Base-by-base conservation (phyloP, 2,113 vertebrate species). In the Ciconia boyciana region DNA sequence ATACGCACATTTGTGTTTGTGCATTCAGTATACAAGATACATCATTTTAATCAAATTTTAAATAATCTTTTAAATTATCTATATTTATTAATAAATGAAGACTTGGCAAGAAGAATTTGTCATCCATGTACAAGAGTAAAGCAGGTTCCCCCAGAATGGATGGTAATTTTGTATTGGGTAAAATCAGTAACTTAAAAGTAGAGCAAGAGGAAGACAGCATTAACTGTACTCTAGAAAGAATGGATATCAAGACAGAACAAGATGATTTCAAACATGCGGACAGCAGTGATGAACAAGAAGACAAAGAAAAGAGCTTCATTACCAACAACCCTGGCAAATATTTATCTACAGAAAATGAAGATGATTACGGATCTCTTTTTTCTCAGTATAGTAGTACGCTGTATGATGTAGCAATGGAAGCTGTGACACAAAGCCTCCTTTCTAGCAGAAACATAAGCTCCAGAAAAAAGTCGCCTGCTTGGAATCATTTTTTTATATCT, bases 401-500 rank as follows among this genome's bases (percentile, higher is more conserved):
- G 89, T 99, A 99, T 60, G 99, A 99, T 79, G 99, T 99, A 83
- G 99, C 99, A 84, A 99, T 99, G 99, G 99, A 99, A 93, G 99
- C 99, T 24, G 99, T 99, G 97, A 99, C 99, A 20, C 99, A 99
- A 98, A 99, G 99, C 97, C 99, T 99, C 66, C 98, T 99, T 92
- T 98, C 99, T 36, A 97, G 99, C 96, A 99, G 98, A 93, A 98
- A 98, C 29, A 95, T 98, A 62, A 98, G 98, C 97, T 99, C 99
- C 17, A 97, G 99, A 60, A 99, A 99, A 97, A 99, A 99, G 90
- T 99, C 99, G 16, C 99, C 99, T 31, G 99, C 99, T n/a, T 99
- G 99, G 99, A 99, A 99, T 93, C 99, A 99, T 92, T 99, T 99
- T 95, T 99, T 99, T 97, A 99, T 99, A 98, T 99, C 99, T 20